Conservation (phyloP, 2,113 vertebrate genomes). For the Mobula birostris region DNA sequence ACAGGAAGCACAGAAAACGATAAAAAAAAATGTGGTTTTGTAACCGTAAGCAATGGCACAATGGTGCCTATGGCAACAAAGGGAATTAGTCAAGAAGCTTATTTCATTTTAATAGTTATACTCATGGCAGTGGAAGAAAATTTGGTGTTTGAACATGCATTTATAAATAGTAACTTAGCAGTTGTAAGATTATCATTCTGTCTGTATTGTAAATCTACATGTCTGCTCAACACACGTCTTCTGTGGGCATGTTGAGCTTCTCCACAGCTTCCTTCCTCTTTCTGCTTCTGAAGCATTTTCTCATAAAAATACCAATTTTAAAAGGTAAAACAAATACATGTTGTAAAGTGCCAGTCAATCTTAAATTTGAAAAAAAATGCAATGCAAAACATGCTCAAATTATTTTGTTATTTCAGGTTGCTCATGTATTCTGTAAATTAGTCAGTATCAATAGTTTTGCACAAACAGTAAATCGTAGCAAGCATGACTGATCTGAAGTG, state of each 20-base stretch:
- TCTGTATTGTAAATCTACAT: not conserved
- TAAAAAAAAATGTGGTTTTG: conserved; percentile 26
- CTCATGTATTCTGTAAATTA: not conserved
- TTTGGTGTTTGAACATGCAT: not conserved
- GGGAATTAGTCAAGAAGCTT: no score
- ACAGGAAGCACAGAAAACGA: conserved; percentile 16
- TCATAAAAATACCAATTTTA: not conserved
- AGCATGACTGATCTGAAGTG: not conserved
- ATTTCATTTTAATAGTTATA: not conserved
- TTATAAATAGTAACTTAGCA: not conserved
- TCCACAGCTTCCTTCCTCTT: conserved; percentile 48
- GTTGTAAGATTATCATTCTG: not conserved
- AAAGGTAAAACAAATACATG: not conserved
- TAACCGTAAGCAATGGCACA: not conserved
- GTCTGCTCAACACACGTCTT: not conserved
- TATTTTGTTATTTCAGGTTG: no score
- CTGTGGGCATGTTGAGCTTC: not conserved
- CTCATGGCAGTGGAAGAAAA: not conserved
- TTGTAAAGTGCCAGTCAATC: not conserved
- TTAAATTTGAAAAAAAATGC: not conserved
- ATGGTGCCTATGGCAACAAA: no score
- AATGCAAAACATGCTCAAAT: not conserved
- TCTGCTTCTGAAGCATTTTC: not conserved
- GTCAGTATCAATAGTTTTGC: not conserved
- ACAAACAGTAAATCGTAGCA: conserved; percentile 25